phyloP scores from a whole-genome alignment of 2,888 invertebrate species.

The Melieria crassipennis region DNA sequence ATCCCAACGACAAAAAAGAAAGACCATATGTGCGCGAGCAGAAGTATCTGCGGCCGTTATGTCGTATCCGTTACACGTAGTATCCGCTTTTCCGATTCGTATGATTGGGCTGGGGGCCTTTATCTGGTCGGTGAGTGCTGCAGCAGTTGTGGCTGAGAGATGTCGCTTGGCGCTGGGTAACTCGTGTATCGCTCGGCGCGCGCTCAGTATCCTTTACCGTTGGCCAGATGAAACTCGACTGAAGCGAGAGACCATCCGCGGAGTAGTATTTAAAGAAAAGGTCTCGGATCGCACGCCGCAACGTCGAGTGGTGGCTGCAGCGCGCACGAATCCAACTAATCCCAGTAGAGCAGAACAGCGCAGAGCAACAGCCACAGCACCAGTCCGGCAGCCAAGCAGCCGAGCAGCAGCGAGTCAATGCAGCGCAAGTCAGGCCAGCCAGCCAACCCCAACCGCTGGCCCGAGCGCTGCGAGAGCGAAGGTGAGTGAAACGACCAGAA shows the following conservation, averaged over 20 bases:
- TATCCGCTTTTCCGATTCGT: not conserved
- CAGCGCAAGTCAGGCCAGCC: not conserved
- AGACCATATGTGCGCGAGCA: constrained; percentile 50
- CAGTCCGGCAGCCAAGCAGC: not conserved
- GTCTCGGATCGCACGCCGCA: constrained; percentile 12
- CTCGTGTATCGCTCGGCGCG: not conserved
- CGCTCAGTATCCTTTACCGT: constrained; percentile 47
- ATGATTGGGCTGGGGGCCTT: not conserved
- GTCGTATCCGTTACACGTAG: constrained; percentile 50
- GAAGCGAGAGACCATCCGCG: constrained; percentile 57
- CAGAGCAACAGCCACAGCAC: not conserved
- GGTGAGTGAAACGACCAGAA: too few species aligned
- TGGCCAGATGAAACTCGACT: constrained; percentile 60
- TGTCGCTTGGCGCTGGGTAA: too few species aligned
- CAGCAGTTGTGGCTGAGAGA: not conserved
- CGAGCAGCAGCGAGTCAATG: not conserved
- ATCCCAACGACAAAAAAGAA: not conserved
- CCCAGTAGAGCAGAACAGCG: constrained; percentile 4
- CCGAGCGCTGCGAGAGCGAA: not conserved
- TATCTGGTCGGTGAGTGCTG: constrained; percentile 1
- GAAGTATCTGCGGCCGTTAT: constrained; percentile 31
- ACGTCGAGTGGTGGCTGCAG: constrained; percentile 1
- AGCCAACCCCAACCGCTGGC: not conserved
- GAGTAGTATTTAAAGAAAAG: constrained; percentile 63
- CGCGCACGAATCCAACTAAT: constrained; percentile 9